These are phyloP conservation scores for Aphelinus certus DNA, from an alignment of 1,140 invertebrate species.

Conservation along the genomic window DNA sequence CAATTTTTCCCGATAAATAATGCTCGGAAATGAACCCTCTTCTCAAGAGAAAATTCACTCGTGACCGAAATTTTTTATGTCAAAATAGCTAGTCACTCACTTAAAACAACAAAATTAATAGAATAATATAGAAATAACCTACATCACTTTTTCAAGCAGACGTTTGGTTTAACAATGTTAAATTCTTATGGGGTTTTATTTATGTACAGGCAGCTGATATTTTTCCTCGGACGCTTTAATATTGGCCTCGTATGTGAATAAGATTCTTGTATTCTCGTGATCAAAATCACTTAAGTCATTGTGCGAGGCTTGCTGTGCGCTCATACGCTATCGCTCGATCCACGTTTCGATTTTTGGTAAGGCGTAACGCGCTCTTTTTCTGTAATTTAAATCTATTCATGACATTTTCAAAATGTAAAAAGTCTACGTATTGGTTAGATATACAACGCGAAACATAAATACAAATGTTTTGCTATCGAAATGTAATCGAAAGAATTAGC, in stretches of 20 bases:
- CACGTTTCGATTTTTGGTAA: slow-evolving; percentile 10
- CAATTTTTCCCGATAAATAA: slow-evolving; percentile 17
- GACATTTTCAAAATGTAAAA: background rate
- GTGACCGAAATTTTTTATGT: slow-evolving; percentile 20
- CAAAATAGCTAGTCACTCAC: slow-evolving; percentile 41
- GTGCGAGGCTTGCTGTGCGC: slow-evolving; percentile 15
- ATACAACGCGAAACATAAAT: too few relatives aligned
- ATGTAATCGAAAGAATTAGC: background rate
- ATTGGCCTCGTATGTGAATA: slow-evolving; percentile 9
- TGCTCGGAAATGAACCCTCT: slow-evolving; percentile 7
- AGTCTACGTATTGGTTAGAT: background rate
- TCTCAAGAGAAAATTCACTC: slow-evolving; percentile 11
- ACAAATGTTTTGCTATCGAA: background rate
- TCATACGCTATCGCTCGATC: slow-evolving; percentile 18
- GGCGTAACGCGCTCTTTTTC: background rate
- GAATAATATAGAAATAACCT: slow-evolving; percentile 36
- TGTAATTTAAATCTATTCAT: slow-evolving; percentile 2
- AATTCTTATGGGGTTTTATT: slow-evolving; percentile 28
- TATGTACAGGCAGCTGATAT: slow-evolving; percentile 31
- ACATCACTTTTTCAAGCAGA: slow-evolving; percentile 27
- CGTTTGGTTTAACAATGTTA: slow-evolving; percentile 35
- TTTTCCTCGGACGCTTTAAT: slow-evolving; percentile 14
- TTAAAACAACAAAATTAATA: slow-evolving; percentile 41
- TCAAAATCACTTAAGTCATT: slow-evolving; percentile 2
- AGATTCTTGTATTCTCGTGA: background rate